phyloP scores from a whole-genome alignment of 2,113 vertebrate genomes.

The Charadrius vociferus region DNA sequence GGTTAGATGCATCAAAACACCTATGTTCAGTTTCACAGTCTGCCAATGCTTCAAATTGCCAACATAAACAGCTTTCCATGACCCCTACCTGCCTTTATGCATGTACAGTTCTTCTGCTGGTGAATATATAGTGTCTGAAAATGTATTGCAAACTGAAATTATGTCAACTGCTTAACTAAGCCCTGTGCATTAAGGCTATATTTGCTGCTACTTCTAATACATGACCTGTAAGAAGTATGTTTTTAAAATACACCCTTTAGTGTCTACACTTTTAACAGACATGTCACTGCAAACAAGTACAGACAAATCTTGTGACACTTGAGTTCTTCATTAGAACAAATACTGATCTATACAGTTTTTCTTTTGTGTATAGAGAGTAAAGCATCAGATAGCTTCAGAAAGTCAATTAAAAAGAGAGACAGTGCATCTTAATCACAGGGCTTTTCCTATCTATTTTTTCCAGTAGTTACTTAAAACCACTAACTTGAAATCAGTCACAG shows the following conservation, averaged over 20 bases:
- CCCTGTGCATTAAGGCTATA: neutral
- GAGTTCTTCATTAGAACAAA: constrained; percentile 56
- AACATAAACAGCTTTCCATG: neutral
- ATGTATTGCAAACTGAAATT: neutral
- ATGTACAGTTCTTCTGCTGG: neutral
- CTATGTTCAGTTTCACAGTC: neutral
- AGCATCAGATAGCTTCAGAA: constrained; percentile 69
- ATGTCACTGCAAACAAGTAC: neutral
- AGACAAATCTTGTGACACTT: neutral
- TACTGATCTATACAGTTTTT: constrained; percentile 12
- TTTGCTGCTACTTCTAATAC: neutral
- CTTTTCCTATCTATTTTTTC: constrained; percentile 78
- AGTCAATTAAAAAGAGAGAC: constrained; percentile 77
- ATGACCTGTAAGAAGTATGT: neutral
- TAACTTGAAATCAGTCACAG: constrained; percentile 83
- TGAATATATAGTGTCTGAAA: neutral
- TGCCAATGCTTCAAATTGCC: neutral
- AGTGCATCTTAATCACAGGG: constrained; percentile 74
- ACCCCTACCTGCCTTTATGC: neutral
- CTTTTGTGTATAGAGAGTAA: constrained; percentile 46
- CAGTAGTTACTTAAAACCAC: constrained; percentile 79
- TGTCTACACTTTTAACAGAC: neutral
- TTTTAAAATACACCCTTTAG: constrained; percentile 3
- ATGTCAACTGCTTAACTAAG: neutral
- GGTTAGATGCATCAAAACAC: neutral